Percentiles rank a stretch among this genome's conserved stretches.
Conservation (phyloP, 1,140 invertebrate species). For the Chlorops oryzae region DNA sequence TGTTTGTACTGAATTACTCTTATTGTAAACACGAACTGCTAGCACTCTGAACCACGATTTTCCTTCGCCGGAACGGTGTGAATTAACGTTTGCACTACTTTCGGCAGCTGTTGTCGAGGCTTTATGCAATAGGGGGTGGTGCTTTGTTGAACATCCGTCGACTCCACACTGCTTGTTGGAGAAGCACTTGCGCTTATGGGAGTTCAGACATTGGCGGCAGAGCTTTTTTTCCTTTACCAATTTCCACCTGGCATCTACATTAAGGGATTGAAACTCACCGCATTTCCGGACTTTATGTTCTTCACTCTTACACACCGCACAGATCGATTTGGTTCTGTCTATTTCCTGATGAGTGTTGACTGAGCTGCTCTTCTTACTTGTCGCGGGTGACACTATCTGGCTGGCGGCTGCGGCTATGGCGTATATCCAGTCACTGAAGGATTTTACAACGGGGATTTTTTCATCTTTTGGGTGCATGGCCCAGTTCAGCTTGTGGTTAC, state of each 20-base stretch:
- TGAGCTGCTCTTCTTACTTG: background rate
- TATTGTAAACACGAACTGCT: too few species aligned
- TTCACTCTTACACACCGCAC: conserved; percentile 6
- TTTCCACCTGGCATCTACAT: background rate
- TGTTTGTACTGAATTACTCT: too few species aligned
- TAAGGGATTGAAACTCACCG: too few species aligned
- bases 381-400: background rate
- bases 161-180: conserved; percentile 5
- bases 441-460: background rate
- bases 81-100: too few species aligned
- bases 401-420: too few species aligned
- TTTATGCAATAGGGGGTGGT: conserved; percentile 6
- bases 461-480: conserved; percentile 7
- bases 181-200: conserved; percentile 1
- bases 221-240: conserved; percentile 2
- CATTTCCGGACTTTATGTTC: background rate
- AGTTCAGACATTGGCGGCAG: conserved; percentile 4
- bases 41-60: too few species aligned
- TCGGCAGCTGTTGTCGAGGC: too few species aligned
- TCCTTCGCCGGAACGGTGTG: too few species aligned
- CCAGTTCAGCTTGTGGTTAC: conserved; percentile 7
- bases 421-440: too few species aligned
- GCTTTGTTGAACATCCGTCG: conserved; percentile 2
- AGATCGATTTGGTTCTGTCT: background rate
- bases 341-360: conserved; percentile 6